Evolutionary conservation across 2,888 invertebrate species (phyloP), one percentile per base, ranked within the genome.

Genomic region (Catocala sponsa): DNA sequence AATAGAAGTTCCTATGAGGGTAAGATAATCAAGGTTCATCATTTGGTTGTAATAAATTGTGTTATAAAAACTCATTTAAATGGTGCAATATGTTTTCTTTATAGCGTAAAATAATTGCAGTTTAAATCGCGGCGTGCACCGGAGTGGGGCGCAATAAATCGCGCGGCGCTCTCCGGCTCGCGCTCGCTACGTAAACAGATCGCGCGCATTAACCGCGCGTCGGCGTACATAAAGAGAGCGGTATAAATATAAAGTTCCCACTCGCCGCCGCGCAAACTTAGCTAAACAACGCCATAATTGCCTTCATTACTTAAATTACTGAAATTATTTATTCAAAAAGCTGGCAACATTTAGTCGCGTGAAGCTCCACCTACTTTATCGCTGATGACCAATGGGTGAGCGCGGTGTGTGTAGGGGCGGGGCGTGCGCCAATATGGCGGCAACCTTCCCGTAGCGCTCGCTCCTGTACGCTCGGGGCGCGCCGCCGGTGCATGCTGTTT

Each of bases 261-360:
- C 88, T 89, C 91, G 90, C 91, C 87, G 91, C 91, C 91, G 91
- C 93, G 91, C 94, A 90, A 94, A 94, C 94, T 94, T 94, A 94
- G 94, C 94, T 94, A 94, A 94, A 94, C 94, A 94, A 94, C 94
- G 93, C 94, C 94, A 94, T 94, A 94, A 94, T 94, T 94, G 94
- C 94, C 94, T 94, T 94, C 94, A 94, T 94, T 94, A 94, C 94
- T 94, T 94, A 94, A 94, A 94, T 94, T 94, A 94, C 94, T 91
- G 92, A 94, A 94, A 94, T 94, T 94, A 94, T 94, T 94, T 94
- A 94, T 94, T 94, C 94, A 94, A 92, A 94, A 94, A 94, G 92
- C 94, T 94, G 94, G 94, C 94, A 94, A 94, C 94, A 94, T 92
- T 92, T 87, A 87, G 88, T 88, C 83, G 85, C 80, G 79, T 63